phyloP scores from a whole-genome alignment of 2,113 vertebrate species.

The Xenotilapia caudafasciata region DNA sequence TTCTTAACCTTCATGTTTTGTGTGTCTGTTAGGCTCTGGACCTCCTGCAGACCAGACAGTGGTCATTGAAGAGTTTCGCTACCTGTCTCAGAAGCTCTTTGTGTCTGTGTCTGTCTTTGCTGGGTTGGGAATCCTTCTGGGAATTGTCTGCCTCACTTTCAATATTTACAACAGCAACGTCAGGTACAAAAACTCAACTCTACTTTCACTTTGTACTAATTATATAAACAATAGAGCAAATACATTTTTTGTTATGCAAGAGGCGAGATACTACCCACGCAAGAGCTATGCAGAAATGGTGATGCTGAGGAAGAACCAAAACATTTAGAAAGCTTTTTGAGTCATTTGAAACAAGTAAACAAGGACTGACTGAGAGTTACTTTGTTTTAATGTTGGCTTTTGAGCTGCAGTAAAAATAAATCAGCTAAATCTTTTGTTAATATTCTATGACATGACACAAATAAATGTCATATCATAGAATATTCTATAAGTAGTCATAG shows the following conservation, averaged over 20 bases:
- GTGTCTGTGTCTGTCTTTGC: slow-evolving; percentile 86
- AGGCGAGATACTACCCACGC: not conserved
- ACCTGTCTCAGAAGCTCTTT: slow-evolving; percentile 91
- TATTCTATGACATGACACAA: not conserved
- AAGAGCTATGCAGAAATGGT: not conserved
- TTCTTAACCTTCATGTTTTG: not conserved
- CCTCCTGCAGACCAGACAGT: slow-evolving; percentile 89
- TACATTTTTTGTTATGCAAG: not conserved
- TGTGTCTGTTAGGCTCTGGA: slow-evolving; percentile 65
- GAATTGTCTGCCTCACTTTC: slow-evolving; percentile 87
- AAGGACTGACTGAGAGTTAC: not conserved
- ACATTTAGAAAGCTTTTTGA: not conserved
- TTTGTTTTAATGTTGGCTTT: not conserved
- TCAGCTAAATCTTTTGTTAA: not conserved
- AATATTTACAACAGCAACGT: slow-evolving; percentile 95
- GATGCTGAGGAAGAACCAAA: not conserved
- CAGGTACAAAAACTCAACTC: slow-evolving; percentile 67
- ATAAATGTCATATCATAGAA: not conserved
- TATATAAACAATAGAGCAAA: not conserved
- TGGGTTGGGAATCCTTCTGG: slow-evolving; percentile 83
- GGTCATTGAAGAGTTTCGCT: slow-evolving; percentile 87
- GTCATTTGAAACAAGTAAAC: not conserved
- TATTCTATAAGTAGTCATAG: not conserved
- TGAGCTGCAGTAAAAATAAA: not conserved
- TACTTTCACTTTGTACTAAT: not conserved